Base-by-base conservation (phyloP, 2,797 vertebrate genomes). In the Acanthurus tractus region DNA sequence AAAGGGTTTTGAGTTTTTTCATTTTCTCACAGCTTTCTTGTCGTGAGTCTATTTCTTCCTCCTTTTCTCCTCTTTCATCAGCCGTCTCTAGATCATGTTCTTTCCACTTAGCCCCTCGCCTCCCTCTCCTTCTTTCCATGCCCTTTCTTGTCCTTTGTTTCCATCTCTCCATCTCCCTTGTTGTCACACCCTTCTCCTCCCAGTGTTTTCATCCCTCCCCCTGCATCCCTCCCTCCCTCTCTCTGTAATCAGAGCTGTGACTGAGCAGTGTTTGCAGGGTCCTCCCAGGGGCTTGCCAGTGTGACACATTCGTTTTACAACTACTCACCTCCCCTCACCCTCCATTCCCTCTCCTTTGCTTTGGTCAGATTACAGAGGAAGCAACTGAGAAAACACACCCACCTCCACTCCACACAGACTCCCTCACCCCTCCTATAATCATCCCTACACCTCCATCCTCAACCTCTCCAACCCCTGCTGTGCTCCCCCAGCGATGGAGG, bases 221-320 rank as follows among this genome's bases (percentile, higher is more conserved):
- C 64, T 18, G 42, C 25, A 50, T 55, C 55, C 38, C 38, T 40
- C 38, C n/a, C 78, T 72, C 73, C 69, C 49, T 34, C n/a, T 42
- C 68, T 74, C 59, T 89, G 82, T 92, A 91, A 94, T 93, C 88
- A 93, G 82, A 81, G 76, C 79, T 88, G 81, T 78, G 86, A 88
- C 85, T 84, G 90, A 91, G 63, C 82, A 81, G 84, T 88, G 88
- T 89, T 89, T 88, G 82, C 89, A 76, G 79, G 79, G 76, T 89
- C 81, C 49, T 90, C 89, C 90, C 87, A 81, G 67, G 89, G 89
- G 91, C 63, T 79, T 20, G 78, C 63, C 81, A 42, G 42, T 79
- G 72, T 88, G 85, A 81, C 83, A 90, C 76, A 79, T 88, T 88
- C 78, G 69, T 86, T 90, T 90, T 89, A 82, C 85, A 87, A 81